These are phyloP conservation scores for Eucera pruinosa DNA, from an alignment of 2,888 invertebrate species.

Conservation along the genomic window DNA sequence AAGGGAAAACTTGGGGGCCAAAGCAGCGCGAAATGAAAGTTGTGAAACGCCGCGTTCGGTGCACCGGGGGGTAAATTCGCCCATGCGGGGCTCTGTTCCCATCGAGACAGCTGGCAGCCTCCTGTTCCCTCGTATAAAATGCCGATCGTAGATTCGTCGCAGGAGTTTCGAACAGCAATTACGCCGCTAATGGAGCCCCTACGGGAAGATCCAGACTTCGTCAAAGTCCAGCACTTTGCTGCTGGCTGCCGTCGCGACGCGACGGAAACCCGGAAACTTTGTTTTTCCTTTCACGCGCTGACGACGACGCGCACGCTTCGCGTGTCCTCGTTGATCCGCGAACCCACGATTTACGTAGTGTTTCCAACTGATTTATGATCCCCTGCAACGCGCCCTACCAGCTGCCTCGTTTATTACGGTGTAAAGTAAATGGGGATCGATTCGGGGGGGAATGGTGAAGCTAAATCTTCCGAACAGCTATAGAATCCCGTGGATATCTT, in stretches of 20 bases:
- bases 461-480: neutral
- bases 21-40: neutral
- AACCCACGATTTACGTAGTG: constrained; percentile 55
- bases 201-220: constrained; percentile 72
- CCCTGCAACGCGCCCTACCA: constrained; percentile 6
- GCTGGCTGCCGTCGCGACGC: constrained; percentile 15
- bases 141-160: constrained; percentile 79
- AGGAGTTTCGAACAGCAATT: constrained; percentile 80
- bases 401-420: constrained; percentile 33
- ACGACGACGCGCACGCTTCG: constrained; percentile 15
- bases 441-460: neutral
- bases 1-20: neutral
- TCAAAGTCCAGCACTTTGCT: constrained; percentile 53
- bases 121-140: constrained; percentile 24
- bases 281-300: constrained; percentile 41
- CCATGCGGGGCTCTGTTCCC: constrained; percentile 24
- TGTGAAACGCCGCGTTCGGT: neutral
- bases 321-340: constrained; percentile 41
- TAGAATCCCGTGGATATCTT: neutral
- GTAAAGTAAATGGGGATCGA: constrained; percentile 35
- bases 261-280: constrained; percentile 31
- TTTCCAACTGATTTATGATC: constrained; percentile 48
- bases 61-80: constrained; percentile 33
- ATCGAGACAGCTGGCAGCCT: constrained; percentile 43
- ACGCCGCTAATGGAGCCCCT: constrained; percentile 78